Conservation (phyloP, 2,888 invertebrate species). For the Girardia tigrina region DNA sequence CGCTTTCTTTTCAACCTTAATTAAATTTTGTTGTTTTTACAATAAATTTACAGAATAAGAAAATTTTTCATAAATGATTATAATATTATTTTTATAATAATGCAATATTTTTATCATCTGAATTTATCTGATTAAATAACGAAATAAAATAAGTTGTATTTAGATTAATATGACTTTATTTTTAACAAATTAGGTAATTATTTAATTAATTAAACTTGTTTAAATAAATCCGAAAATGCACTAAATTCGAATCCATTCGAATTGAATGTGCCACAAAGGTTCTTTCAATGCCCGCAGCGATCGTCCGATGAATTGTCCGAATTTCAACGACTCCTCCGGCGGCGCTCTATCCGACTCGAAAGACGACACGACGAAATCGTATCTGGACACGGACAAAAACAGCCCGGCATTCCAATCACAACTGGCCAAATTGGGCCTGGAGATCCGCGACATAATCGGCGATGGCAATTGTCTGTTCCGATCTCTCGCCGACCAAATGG, state of each 20-base stretch:
- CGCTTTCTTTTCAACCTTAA: too few species aligned
- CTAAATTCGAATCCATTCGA: neutral
- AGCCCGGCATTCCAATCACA: slow-evolving; percentile 48
- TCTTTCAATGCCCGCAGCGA: neutral
- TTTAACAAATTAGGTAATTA: too few species aligned
- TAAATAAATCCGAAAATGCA: neutral
- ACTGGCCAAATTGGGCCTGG: slow-evolving; percentile 49
- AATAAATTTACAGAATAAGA: too few species aligned
- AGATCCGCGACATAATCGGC: slow-evolving; percentile 49
- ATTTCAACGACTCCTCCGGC: neutral
- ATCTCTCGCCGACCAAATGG: slow-evolving; percentile 53
- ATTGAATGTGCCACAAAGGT: slow-evolving; percentile 15
- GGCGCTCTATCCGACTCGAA: neutral
- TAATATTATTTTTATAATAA: too few species aligned
- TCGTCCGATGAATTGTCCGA: neutral
- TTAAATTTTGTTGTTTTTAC: too few species aligned
- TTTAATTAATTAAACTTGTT: too few species aligned
- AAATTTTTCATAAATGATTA: too few species aligned
- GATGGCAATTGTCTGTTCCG: slow-evolving; percentile 53
- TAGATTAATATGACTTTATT: too few species aligned
- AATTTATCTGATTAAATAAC: too few species aligned
- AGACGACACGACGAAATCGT: neutral
- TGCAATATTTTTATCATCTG: too few species aligned
- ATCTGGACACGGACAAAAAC: slow-evolving; percentile 39
- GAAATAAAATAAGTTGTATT: too few species aligned